A percentile compares a stretch with the other conserved stretches of the same genome.
Conservation (phyloP, 2,888 invertebrate species). For the Chymomyza procnemis region DNA sequence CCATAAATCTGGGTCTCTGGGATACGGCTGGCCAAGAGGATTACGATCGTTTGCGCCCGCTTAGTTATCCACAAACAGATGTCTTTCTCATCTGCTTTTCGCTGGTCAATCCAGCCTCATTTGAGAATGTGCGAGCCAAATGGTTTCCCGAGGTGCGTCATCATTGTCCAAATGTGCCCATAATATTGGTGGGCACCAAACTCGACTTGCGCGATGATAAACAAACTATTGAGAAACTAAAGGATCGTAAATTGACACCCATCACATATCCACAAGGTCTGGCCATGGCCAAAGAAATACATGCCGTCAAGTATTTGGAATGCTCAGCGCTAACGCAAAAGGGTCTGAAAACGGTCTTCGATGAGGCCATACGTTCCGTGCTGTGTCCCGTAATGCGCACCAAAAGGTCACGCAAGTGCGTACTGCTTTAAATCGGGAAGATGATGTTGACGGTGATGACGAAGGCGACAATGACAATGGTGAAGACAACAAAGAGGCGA, state of each 20-base stretch:
- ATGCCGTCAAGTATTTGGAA: slow-evolving; percentile 76
- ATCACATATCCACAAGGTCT: slow-evolving; percentile 77
- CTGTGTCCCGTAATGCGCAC: slow-evolving; percentile 75
- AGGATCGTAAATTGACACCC: slow-evolving; percentile 76
- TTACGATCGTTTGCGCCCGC: slow-evolving; percentile 75
- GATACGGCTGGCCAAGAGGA: slow-evolving; percentile 78
- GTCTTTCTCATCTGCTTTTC: slow-evolving; percentile 77
- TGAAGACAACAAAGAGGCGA: not conserved
- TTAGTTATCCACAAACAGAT: slow-evolving; percentile 77
- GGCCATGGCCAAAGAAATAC: slow-evolving; percentile 78
- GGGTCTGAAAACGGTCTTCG: slow-evolving; percentile 76
- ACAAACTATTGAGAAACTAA: slow-evolving; percentile 75
- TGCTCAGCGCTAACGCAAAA: slow-evolving; percentile 77
- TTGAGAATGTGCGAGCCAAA: slow-evolving; percentile 77
- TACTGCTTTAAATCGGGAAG: slow-evolving; percentile 49
- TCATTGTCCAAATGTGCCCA: slow-evolving; percentile 77
- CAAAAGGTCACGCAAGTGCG: slow-evolving; percentile 63
- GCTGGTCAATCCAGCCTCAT: slow-evolving; percentile 76
- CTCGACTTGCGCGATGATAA: slow-evolving; percentile 77
- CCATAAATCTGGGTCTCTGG: slow-evolving; percentile 76
- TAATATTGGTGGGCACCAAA: slow-evolving; percentile 76
- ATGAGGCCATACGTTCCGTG: slow-evolving; percentile 77
- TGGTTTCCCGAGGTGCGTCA: slow-evolving; percentile 78
- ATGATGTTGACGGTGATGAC: not conserved
- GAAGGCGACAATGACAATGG: not conserved